A percentile compares a stretch with the other conserved stretches of the same genome.
These are phyloP conservation scores for Pollenia amentaria DNA, from an alignment of 2,888 invertebrate species.

Conservation along the genomic window DNA sequence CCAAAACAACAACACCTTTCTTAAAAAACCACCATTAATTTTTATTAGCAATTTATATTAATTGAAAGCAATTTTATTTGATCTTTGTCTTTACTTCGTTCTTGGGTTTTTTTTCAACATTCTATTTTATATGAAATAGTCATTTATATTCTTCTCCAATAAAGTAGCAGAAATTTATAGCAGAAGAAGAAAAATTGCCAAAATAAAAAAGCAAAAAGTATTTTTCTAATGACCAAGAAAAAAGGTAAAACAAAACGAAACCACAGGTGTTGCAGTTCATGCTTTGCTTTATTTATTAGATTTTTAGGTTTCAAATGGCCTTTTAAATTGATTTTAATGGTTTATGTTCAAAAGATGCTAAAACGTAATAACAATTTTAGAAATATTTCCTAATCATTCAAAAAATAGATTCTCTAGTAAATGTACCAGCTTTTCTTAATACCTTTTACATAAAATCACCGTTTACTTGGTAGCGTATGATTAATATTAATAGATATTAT, in stretches of 20 bases:
- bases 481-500: slow-evolving; percentile 24
- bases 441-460: background rate
- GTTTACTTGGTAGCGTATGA: slow-evolving; percentile 14
- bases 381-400: too few relatives aligned
- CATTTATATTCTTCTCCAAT: background rate
- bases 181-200: background rate
- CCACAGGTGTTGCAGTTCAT: slow-evolving; percentile 8
- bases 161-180: background rate
- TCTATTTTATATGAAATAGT: background rate
- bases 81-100: slow-evolving; percentile 4
- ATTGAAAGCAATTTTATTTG: slow-evolving; percentile 38
- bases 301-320: background rate
- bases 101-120: background rate
- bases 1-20: slow-evolving; percentile 22
- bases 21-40: slow-evolving; percentile 25
- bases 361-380: background rate
- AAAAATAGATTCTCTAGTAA: too few relatives aligned
- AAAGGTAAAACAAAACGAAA: background rate
- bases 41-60: slow-evolving; percentile 57
- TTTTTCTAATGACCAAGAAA: background rate
- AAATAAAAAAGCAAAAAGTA: background rate
- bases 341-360: slow-evolving; percentile 1
- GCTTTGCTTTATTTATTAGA: background rate
- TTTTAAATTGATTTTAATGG: slow-evolving; percentile 44
- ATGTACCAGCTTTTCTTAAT: background rate